Evolutionary conservation across 2,888 invertebrate species (phyloP).

Genomic region (Acronicta leporina): DNA sequence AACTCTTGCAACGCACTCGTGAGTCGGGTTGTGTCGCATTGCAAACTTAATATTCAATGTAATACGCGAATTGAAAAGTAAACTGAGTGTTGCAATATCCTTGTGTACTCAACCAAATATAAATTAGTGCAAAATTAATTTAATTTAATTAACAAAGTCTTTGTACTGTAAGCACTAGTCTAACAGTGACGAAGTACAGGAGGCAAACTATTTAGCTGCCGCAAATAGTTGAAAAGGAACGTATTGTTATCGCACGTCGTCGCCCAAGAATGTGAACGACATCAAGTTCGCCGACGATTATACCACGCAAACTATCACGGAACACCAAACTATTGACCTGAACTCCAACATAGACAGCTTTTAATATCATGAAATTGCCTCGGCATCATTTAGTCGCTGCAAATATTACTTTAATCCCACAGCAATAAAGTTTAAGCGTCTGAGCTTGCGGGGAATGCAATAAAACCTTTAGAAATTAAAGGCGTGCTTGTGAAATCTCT

Average conservation of each 20-base stretch:
- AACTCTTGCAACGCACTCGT: slow-evolving; percentile 59
- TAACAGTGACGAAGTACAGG: slow-evolving; percentile 48
- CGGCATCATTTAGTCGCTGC: slow-evolving; percentile 87
- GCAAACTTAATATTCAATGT: slow-evolving; percentile 42
- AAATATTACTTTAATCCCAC: slow-evolving; percentile 89
- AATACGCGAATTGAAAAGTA: slow-evolving; percentile 25
- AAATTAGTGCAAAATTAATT: slow-evolving; percentile 7
- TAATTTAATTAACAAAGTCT: slow-evolving; percentile 7
- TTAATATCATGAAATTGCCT: slow-evolving; percentile 87
- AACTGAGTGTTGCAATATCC: slow-evolving; percentile 2
- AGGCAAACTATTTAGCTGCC: slow-evolving; percentile 70
- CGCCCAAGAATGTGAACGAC: slow-evolving; percentile 79
- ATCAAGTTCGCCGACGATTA: slow-evolving; percentile 78
- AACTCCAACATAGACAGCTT: slow-evolving; percentile 82
- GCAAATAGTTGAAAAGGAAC: slow-evolving; percentile 80
- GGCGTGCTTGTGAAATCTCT: slow-evolving; percentile 74
- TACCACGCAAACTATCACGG: slow-evolving; percentile 79
- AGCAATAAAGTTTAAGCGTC: slow-evolving; percentile 89
- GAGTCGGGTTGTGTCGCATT: slow-evolving; percentile 28
- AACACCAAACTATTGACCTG: slow-evolving; percentile 85
- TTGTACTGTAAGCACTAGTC: slow-evolving; percentile 10
- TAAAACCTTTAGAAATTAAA: slow-evolving; percentile 87
- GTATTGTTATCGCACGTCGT: slow-evolving; percentile 81
- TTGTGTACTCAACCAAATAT: neutral
- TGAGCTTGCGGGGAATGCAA: slow-evolving; percentile 88